Percentiles rank a stretch among this genome's conserved stretches.
These are phyloP conservation scores for Scomber colias DNA, from an alignment of 2,113 vertebrate species.

Conservation along the genomic window DNA sequence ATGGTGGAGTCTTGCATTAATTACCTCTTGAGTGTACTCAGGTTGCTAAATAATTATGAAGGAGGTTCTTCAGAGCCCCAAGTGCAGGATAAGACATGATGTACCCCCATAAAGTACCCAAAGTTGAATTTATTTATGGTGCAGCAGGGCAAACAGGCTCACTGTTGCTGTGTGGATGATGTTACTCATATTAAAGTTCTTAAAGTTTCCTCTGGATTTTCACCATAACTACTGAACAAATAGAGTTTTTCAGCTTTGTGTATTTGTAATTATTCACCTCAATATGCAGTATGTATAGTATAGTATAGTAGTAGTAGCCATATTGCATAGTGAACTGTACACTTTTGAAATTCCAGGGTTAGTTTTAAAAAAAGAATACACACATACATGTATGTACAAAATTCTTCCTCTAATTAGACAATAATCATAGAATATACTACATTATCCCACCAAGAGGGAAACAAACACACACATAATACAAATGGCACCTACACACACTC, in stretches of 20 bases:
- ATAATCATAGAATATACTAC: too few species aligned
- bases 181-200: conserved; percentile 33
- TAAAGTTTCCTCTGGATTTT: conserved; percentile 22
- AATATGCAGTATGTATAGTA: too few species aligned
- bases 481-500: too few species aligned
- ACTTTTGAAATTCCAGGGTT: too few species aligned
- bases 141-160: conserved; percentile 33
- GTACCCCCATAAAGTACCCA: conserved; percentile 16
- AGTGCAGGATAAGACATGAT: conserved; percentile 15
- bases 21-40: conserved; percentile 28
- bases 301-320: too few species aligned
- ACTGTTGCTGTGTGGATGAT: conserved; percentile 38
- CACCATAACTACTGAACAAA: background rate
- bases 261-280: background rate
- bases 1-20: conserved; percentile 23
- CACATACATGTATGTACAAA: too few species aligned
- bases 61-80: background rate
- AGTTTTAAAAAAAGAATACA: too few species aligned
- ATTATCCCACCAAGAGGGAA: too few species aligned
- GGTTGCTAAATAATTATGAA: conserved; percentile 36
- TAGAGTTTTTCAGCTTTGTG: background rate
- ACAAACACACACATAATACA: too few species aligned
- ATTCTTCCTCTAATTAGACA: too few species aligned
- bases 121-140: conserved; percentile 36
- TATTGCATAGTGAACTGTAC: too few species aligned